A percentile compares a stretch with the other conserved stretches of the same genome.
phyloP scores from a whole-genome alignment of 2,888 invertebrate species.

The Conomelus anceps region DNA sequence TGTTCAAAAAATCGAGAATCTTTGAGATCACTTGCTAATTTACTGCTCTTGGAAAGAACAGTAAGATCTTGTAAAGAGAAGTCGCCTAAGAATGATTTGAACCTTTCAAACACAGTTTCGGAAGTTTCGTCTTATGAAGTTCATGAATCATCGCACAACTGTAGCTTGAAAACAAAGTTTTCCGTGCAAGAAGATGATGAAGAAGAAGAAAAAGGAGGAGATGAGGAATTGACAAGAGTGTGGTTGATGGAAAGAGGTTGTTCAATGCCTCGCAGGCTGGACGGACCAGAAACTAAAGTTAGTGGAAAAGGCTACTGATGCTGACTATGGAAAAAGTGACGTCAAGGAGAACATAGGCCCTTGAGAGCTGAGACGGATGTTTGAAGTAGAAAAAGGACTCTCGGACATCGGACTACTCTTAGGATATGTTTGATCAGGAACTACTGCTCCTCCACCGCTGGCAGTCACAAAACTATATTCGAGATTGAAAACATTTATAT shows the following conservation, averaged over 20 bases:
- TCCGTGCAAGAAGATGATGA: too few species aligned
- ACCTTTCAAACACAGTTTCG: not conserved
- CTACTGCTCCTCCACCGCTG: not conserved
- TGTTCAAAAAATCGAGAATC: too few species aligned
- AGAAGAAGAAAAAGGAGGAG: not conserved
- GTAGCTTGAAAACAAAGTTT: not conserved
- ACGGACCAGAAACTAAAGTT: not conserved
- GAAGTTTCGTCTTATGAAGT: not conserved
- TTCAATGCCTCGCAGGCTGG: not conserved
- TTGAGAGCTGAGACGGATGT: not conserved
- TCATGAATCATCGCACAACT: not conserved
- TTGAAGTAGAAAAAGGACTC: not conserved
- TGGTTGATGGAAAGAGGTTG: too few species aligned
- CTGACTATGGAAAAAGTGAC: not conserved
- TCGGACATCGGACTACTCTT: not conserved
- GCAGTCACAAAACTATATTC: not conserved
- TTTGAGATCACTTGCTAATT: not conserved
- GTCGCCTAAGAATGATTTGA: not conserved
- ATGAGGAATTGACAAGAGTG: not conserved
- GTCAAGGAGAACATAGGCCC: not conserved
- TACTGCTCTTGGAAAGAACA: not conserved
- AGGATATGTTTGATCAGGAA: not conserved
- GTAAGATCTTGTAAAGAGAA: not conserved
- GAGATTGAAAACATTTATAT: not conserved
- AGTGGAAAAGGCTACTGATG: not conserved